These are phyloP conservation scores for Chrysopilus asiliformis DNA, from an alignment of 2,888 invertebrate species.

Conservation along the genomic window DNA sequence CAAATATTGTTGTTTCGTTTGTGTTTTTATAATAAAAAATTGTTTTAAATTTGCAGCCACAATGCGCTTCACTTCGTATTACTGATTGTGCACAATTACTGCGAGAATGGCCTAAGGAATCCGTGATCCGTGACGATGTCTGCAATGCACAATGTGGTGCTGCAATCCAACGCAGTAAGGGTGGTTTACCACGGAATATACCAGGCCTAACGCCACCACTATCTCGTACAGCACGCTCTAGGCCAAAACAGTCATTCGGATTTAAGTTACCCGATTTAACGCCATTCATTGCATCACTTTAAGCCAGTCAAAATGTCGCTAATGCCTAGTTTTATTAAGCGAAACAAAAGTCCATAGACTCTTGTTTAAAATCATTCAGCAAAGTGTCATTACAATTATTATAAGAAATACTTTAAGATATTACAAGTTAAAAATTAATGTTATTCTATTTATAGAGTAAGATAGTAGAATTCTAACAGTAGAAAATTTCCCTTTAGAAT, in stretches of 20 bases:
- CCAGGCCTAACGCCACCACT: slow-evolving; percentile 25
- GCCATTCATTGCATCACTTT: slow-evolving; percentile 42
- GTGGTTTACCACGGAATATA: slow-evolving; percentile 15
- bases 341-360: too few species aligned
- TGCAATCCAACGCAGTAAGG: slow-evolving; percentile 38
- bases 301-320: too few species aligned
- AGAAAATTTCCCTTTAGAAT: too few species aligned
- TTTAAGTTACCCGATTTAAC: slow-evolving; percentile 69
- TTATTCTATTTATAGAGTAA: too few species aligned
- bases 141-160: slow-evolving; percentile 84
- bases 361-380: too few species aligned
- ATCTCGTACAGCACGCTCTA: slow-evolving; percentile 34
- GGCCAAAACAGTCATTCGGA: slow-evolving; percentile 39
- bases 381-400: too few species aligned
- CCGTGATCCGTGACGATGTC: slow-evolving; percentile 71
- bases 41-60: slow-evolving; percentile 48
- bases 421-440: too few species aligned
- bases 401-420: too few species aligned
- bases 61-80: slow-evolving; percentile 76
- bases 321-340: too few species aligned
- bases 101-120: slow-evolving; percentile 70
- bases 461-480: too few species aligned
- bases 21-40: background rate
- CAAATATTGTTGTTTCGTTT: background rate
- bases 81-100: slow-evolving; percentile 74